Conservation (phyloP, 2,888 invertebrate genomes). For the Bombyx huttoni region DNA sequence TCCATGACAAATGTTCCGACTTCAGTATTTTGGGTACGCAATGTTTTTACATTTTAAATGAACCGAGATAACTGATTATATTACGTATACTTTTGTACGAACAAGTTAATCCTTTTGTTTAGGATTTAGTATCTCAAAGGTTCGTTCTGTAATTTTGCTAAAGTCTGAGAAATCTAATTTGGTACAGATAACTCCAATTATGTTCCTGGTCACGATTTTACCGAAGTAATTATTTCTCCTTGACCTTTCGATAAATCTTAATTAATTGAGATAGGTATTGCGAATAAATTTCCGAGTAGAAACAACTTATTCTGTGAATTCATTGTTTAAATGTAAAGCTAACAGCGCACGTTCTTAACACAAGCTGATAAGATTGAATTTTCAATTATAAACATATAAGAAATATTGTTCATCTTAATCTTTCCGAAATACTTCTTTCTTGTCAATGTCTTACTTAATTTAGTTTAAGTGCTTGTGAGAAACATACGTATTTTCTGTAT, state of each 20-base stretch:
- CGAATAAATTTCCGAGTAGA: background rate
- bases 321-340: background rate
- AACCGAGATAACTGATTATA: background rate
- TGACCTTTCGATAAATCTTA: slow-evolving; percentile 17
- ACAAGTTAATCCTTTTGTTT: slow-evolving; percentile 9
- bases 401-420: too few relatives aligned
- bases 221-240: slow-evolving; percentile 12
- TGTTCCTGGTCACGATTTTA: slow-evolving; percentile 16
- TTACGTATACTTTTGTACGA: background rate
- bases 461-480: too few relatives aligned
- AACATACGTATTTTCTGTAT: too few relatives aligned
- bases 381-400: too few relatives aligned
- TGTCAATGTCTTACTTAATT: too few relatives aligned
- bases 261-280: slow-evolving; percentile 7
- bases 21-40: background rate
- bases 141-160: slow-evolving; percentile 10
- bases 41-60: background rate
- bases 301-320: background rate
- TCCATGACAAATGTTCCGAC: background rate
- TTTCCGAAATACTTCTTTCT: too few relatives aligned
- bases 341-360: too few relatives aligned
- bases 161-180: slow-evolving; percentile 2
- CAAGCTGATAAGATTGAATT: too few relatives aligned
- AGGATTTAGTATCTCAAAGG: slow-evolving; percentile 11
- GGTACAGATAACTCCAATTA: background rate